A percentile compares a stretch with the other conserved stretches of the same genome.
phyloP scores from a whole-genome alignment of 2,797 vertebrate species.

The Erithacus rubecula region DNA sequence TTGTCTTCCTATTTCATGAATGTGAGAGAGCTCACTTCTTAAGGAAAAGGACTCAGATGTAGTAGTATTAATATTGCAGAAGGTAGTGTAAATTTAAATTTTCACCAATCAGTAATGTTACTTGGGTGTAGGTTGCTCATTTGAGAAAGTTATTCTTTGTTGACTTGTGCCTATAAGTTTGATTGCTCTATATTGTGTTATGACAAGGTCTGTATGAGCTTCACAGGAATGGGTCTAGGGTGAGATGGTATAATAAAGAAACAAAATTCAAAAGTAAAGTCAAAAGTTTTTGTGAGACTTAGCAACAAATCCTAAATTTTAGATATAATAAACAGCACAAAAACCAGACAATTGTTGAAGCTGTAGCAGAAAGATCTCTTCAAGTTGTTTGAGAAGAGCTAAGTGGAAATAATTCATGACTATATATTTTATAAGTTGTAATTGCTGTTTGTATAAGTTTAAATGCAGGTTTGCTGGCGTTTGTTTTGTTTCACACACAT shows the following conservation, averaged over 20 bases:
- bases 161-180: not conserved
- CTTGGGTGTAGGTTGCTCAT: not conserved
- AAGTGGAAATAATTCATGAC: not conserved
- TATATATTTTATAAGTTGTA: not conserved
- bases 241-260: not conserved
- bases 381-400: not conserved
- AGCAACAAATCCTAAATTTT: not conserved
- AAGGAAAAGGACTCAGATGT: not conserved
- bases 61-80: not conserved
- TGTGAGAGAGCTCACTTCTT: not conserved
- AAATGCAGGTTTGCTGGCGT: not conserved
- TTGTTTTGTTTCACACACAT: constrained; percentile 39
- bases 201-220: not conserved
- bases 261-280: not conserved
- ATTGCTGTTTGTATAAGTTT: not conserved
- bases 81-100: not conserved
- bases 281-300: not conserved
- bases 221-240: not conserved
- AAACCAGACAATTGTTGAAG: fast-evolving
- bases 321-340: not conserved
- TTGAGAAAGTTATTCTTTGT: not conserved
- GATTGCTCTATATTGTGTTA: not conserved
- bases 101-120: not conserved
- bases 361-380: not conserved
- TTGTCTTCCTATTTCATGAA: not conserved